These are phyloP conservation scores for Pseudococcus jackbeardsleyi DNA, from an alignment of 2,888 invertebrate genomes.

Conservation along the genomic window DNA sequence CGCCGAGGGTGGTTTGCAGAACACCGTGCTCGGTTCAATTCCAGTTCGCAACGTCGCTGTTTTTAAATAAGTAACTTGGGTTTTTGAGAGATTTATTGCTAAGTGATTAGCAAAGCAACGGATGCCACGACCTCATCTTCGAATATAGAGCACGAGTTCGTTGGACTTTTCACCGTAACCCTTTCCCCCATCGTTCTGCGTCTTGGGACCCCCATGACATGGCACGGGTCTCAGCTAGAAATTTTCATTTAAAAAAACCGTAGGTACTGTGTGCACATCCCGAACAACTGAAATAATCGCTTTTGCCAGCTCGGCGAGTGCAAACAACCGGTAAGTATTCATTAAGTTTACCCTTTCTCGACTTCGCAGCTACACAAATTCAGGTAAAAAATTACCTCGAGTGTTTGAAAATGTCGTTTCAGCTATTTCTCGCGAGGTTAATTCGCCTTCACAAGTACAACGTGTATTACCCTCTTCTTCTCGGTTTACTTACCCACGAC, in stretches of 20 bases:
- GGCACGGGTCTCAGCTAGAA: background rate
- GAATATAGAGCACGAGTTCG: background rate
- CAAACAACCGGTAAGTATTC: conserved; percentile 26
- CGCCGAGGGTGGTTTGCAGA: conserved; percentile 15
- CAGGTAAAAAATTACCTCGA: conserved; percentile 14
- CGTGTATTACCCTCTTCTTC: background rate
- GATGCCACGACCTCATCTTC: background rate
- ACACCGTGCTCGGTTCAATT: background rate
- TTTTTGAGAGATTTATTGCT: background rate
- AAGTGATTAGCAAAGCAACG: background rate
- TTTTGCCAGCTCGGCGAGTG: background rate
- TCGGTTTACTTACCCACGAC: background rate
- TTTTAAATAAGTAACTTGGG: background rate
- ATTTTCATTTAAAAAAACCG: too few species aligned
- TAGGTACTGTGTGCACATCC: background rate
- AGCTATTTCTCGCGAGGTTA: conserved; percentile 3
- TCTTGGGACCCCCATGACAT: background rate
- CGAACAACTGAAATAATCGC: background rate
- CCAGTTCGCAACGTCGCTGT: background rate
- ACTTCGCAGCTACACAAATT: background rate
- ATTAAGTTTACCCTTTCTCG: background rate
- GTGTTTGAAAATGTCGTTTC: conserved; percentile 2
- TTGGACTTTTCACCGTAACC: background rate
- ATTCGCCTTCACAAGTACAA: background rate
- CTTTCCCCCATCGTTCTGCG: background rate